Evolutionary conservation across 2,797 vertebrate species (phyloP).

Genomic region (Odontamblyopus lacepedii): DNA sequence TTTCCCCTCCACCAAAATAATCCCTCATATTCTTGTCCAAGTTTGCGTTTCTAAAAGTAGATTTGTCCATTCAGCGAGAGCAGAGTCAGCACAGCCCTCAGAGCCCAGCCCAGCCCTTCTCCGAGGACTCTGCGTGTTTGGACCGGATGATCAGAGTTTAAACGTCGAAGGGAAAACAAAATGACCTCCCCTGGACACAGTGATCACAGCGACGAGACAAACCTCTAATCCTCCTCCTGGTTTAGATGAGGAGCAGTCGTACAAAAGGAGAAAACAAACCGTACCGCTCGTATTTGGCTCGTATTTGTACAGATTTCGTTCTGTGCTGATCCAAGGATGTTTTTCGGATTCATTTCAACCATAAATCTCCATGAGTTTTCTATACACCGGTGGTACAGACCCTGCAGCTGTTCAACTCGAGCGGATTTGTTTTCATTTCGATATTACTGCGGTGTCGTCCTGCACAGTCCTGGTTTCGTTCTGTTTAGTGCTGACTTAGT

Average conservation of each 20-base stretch:
- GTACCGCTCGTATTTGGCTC: constrained; percentile 40
- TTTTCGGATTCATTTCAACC: not conserved
- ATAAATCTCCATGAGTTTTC: not conserved
- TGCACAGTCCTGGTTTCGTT: no score
- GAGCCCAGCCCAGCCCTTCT: not conserved
- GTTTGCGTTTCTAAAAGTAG: constrained; percentile 17
- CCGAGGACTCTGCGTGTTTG: constrained; percentile 38
- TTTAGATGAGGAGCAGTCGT: constrained; percentile 64
- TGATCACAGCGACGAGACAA: constrained; percentile 54
- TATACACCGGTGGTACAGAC: no score
- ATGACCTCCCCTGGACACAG: constrained; percentile 48
- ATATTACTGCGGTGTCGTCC: no score
- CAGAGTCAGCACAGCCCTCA: constrained; percentile 22
- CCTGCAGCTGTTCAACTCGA: no score
- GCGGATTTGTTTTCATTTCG: no score
- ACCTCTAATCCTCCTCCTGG: constrained; percentile 60
- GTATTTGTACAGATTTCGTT: constrained; percentile 42
- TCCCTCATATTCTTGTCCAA: not conserved
- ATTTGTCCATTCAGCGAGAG: constrained; percentile 16
- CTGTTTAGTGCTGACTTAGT: no score
- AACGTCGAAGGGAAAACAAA: constrained; percentile 60
- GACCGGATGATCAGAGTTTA: constrained; percentile 43
- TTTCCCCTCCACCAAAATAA: not conserved
- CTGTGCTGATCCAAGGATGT: constrained; percentile 19
- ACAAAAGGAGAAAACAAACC: constrained; percentile 43